A percentile compares a stretch with the other conserved stretches of the same genome.
phyloP scores from a whole-genome alignment of 2,888 invertebrate genomes.

The Leptinotarsa haldemani region DNA sequence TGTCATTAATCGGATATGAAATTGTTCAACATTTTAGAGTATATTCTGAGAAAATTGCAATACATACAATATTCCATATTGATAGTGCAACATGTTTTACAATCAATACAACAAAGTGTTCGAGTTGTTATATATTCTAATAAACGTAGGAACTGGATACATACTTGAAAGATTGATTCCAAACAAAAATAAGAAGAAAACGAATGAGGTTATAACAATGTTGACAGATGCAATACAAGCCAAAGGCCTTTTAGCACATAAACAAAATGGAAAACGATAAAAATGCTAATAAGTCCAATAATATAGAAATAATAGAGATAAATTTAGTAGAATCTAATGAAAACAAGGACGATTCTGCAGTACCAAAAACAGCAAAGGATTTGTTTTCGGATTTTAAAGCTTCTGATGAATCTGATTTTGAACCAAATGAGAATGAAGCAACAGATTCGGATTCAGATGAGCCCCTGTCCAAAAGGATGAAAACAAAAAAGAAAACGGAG shows the following conservation, averaged over 20 bases:
- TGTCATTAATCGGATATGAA: too few species aligned
- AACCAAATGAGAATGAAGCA: conserved; percentile 47
- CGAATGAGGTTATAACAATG: not conserved
- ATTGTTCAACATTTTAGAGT: too few species aligned
- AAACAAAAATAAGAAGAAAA: too few species aligned
- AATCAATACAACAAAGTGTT: too few species aligned
- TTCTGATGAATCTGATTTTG: conserved; percentile 52
- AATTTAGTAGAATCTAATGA: conserved; percentile 45
- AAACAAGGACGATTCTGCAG: conserved; percentile 45
- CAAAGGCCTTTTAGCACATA: not conserved
- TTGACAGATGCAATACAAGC: not conserved
- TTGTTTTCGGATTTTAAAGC: conserved; percentile 58
- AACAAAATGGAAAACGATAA: conserved; percentile 27
- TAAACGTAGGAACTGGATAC: too few species aligned
- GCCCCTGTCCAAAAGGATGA: conserved; percentile 52
- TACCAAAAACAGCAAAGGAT: conserved; percentile 56
- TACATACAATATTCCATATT: too few species aligned
- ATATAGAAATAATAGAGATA: conserved; percentile 47
- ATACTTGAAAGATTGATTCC: too few species aligned
- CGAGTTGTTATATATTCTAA: too few species aligned
- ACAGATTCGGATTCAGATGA: conserved; percentile 50
- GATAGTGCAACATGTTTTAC: too few species aligned
- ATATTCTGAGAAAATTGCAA: too few species aligned
- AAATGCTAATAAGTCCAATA: conserved; percentile 35
- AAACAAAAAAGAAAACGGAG: conserved; percentile 46